Conservation (phyloP, 1,140 invertebrate species). For the Globodera ellingtonae region DNA sequence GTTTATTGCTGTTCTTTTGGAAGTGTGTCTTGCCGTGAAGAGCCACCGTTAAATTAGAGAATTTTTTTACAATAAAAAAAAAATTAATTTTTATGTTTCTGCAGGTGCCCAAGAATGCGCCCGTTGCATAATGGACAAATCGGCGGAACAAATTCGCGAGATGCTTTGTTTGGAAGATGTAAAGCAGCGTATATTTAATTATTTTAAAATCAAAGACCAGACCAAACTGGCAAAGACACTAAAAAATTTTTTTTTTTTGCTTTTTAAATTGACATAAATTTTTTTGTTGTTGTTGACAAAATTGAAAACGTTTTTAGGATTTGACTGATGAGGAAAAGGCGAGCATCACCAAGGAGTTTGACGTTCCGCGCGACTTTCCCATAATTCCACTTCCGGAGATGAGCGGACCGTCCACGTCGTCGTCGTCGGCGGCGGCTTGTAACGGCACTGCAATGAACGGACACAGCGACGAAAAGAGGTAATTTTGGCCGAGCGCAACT, state of each 20-base stretch:
- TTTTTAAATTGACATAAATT: not conserved
- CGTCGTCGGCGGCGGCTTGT: too few species aligned
- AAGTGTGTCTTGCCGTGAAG: too few species aligned
- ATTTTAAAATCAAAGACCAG: not conserved
- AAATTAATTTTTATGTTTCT: not conserved
- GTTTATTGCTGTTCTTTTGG: too few species aligned
- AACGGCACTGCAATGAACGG: too few species aligned
- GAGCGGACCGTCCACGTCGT: too few species aligned
- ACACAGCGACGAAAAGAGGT: too few species aligned
- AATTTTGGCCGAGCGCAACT: too few species aligned
- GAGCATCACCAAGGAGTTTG: not conserved
- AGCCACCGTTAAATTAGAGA: too few species aligned
- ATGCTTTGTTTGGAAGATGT: constrained; percentile 26
- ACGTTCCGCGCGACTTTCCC: not conserved
- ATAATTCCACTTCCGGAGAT: too few species aligned
- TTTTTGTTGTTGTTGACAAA: not conserved
- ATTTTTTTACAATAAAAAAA: too few species aligned
- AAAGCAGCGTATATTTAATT: not conserved
- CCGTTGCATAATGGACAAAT: constrained; percentile 27
- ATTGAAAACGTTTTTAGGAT: not conserved
- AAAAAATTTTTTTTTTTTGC: too few species aligned
- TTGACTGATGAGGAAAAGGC: constrained; percentile 15
- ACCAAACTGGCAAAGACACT: not conserved
- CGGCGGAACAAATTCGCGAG: constrained; percentile 16
- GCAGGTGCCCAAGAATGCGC: constrained; percentile 27